Percentiles rank a stretch among this genome's conserved stretches.
These are phyloP conservation scores for Cottus gobio DNA, from an alignment of 2,113 vertebrate genomes.

Conservation along the genomic window DNA sequence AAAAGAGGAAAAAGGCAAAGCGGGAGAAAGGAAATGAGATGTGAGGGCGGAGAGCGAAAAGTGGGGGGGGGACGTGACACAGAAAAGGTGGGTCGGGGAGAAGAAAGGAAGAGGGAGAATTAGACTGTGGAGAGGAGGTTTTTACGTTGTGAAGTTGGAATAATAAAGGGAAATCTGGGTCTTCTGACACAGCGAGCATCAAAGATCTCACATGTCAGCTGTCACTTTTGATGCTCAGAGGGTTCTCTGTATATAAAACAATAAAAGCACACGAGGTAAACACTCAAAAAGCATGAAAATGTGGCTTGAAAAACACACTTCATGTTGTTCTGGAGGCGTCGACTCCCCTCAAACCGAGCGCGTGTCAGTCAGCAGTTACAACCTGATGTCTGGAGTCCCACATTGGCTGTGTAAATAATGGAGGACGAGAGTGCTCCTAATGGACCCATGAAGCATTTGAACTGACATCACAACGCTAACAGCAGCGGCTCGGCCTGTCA, in stretches of 20 bases:
- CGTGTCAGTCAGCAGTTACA: conserved; percentile 14
- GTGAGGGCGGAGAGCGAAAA: neutral
- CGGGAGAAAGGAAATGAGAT: neutral
- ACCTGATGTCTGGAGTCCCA: conserved; percentile 21
- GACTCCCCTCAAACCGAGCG: conserved; percentile 5
- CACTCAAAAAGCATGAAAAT: neutral
- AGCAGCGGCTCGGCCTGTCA: conserved; percentile 63
- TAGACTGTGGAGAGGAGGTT: conserved; percentile 17
- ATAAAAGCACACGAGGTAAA: neutral
- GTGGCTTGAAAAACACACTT: neutral
- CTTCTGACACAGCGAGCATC: conserved; percentile 17
- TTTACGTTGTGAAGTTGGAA: conserved; percentile 11
- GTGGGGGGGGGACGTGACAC: neutral
- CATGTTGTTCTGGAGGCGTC: conserved; percentile 2
- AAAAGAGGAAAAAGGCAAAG: neutral
- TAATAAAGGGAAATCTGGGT: conserved; percentile 20
- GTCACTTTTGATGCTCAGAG: conserved; percentile 1
- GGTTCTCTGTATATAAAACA: neutral
- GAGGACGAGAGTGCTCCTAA: conserved; percentile 54
- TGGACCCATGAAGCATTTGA: conserved; percentile 59
- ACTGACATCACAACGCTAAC: conserved; percentile 47
- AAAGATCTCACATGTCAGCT: conserved; percentile 26
- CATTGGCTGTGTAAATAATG: conserved; percentile 63
- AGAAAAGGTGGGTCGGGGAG: conserved; percentile 8
- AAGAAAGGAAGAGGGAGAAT: conserved; percentile 27